Evolutionary conservation across 2,888 invertebrate species (phyloP), one percentile per base, ranked within the genome.

Genomic region (Nomada flava): DNA sequence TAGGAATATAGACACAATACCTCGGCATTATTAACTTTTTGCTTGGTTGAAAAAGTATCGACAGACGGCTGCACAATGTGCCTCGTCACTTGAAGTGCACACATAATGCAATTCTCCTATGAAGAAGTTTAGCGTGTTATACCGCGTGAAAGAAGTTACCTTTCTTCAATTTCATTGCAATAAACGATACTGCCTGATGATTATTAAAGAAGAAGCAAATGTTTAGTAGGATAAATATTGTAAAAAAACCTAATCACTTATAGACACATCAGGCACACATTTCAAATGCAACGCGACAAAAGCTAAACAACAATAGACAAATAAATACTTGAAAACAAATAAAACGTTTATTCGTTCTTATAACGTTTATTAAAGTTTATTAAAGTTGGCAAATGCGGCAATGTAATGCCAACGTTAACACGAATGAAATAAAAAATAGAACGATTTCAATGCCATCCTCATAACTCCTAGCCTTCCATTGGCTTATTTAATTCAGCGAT

Each of bases 1-100:
- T 52, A 52, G 20, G 36, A 62, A 60, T 42, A 42, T 36, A 52
- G 15, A 52, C 53, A 42, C 18, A 55, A 68, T 26, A 69, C 26
- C 11, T 68, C 18, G 53, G n/a, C 18, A 36, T 42, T 72, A 63
- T 63, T 72, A 18, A 53, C 42, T 63, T 63, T 63, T 72, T 72
- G 42, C 44, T 18, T 7, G 2, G 10, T 0, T 50, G 64, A 73
- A 72, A 53, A 72, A 73, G 11, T 57, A 52, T 53, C 57, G 36
- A 55, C 63, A 44, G 63, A 52, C 47, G 44, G 36, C 13, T 64
- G 53, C 44, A 53, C 36, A 73, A 73, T 73, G 57, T 65, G 65
- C 65, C 50, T n/a, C 29, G 50, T 69, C 52, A 53, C 53, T 60
- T 62, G 52, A 29, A 29, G 10, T 7, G 59, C 36, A 60, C 52